These are phyloP conservation scores for Todiramphus chloris DNA, from an alignment of 2,113 vertebrate genomes.

Conservation along the genomic window DNA sequence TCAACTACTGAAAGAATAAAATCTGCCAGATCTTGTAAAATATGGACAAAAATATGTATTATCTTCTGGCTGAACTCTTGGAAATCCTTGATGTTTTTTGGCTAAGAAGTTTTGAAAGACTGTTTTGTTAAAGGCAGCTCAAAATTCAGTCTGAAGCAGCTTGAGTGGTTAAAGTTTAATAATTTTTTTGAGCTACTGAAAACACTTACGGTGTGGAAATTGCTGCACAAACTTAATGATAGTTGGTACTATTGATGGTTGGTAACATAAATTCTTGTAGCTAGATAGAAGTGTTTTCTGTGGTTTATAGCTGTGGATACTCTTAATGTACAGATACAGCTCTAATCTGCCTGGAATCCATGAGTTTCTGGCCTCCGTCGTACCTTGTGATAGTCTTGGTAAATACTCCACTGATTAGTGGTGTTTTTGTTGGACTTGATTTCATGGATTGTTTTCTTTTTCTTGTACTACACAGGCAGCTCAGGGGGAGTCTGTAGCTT, in stretches of 20 bases:
- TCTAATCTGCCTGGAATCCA: constrained; percentile 4
- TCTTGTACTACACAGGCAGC: not conserved
- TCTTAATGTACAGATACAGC: not conserved
- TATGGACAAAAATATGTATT: constrained; percentile 37
- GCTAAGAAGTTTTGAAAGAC: constrained; percentile 26
- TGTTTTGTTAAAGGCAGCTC: not conserved
- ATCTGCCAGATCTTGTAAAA: not conserved
- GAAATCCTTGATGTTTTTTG: constrained; percentile 48
- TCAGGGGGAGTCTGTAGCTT: not conserved
- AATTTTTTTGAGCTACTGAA: constrained; percentile 11
- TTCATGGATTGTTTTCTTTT: constrained; percentile 17
- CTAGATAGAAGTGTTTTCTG: not conserved
- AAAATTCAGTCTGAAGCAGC: not conserved
- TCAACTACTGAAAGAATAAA: constrained; percentile 45
- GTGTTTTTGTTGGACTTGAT: constrained; percentile 36
- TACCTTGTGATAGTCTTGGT: constrained; percentile 37
- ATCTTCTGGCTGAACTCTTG: constrained; percentile 56
- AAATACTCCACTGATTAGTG: constrained; percentile 30
- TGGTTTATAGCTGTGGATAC: not conserved
- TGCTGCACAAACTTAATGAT: not conserved
- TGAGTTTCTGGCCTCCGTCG: constrained; percentile 36
- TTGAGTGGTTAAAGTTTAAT: not conserved
- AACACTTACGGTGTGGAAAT: not conserved
- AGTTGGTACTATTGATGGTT: not conserved
- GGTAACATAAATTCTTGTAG: not conserved